phyloP scores from a whole-genome alignment of 2,888 invertebrate genomes.

The Apantesis nais region DNA sequence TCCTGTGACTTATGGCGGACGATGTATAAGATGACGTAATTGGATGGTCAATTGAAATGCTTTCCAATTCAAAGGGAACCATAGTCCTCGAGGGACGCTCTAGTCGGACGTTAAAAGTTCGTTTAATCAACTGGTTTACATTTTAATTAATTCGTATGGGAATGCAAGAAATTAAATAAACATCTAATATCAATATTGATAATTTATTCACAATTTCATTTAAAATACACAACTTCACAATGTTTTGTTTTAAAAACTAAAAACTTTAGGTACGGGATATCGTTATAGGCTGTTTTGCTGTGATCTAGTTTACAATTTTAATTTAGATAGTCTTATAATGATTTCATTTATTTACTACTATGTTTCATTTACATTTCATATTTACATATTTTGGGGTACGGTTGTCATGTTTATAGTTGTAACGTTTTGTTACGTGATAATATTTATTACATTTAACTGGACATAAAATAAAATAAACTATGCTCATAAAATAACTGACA shows the following conservation, averaged over 20 bases:
- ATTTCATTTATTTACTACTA: slow-evolving; percentile 73
- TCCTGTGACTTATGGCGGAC: slow-evolving; percentile 81
- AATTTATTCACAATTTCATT: slow-evolving; percentile 86
- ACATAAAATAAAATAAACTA: too few relatives aligned
- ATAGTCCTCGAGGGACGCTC: slow-evolving; percentile 22
- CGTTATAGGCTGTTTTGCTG: slow-evolving; percentile 75
- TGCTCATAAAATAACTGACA: background rate
- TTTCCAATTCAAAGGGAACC: slow-evolving; percentile 64
- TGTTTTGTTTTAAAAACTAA: slow-evolving; percentile 83
- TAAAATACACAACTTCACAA: slow-evolving; percentile 86
- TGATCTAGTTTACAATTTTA: slow-evolving; percentile 77
- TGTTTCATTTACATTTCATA: slow-evolving; percentile 77
- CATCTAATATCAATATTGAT: slow-evolving; percentile 83
- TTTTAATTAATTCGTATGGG: slow-evolving; percentile 21
- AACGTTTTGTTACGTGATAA: slow-evolving; percentile 26
- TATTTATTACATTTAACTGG: background rate
- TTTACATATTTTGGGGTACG: slow-evolving; percentile 70
- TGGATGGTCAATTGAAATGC: slow-evolving; percentile 78
- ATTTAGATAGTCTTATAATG: slow-evolving; percentile 68
- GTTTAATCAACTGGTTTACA: slow-evolving; percentile 34
- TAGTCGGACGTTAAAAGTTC: slow-evolving; percentile 23
- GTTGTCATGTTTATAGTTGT: slow-evolving; percentile 60
- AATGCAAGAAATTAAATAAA: slow-evolving; percentile 49
- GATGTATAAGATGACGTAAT: slow-evolving; percentile 70
- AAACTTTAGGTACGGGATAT: slow-evolving; percentile 83